phyloP scores from a whole-genome alignment of 2,113 vertebrate species.

The Benitochromis conjunctus region DNA sequence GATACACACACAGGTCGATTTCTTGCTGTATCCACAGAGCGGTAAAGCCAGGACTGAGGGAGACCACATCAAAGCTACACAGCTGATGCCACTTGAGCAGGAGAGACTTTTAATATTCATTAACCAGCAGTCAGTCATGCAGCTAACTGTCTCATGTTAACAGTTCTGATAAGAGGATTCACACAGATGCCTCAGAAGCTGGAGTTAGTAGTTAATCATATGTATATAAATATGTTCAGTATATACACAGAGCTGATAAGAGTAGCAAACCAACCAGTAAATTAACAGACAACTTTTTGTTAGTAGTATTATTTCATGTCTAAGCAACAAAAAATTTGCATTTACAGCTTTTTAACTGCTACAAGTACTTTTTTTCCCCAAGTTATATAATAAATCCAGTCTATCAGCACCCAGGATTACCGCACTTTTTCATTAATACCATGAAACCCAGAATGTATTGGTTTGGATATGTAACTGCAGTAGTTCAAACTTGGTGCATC shows the following conservation, averaged over 20 bases:
- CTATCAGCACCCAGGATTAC: background rate
- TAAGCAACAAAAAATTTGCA: background rate
- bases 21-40: background rate
- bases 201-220: background rate
- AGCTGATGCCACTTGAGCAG: background rate
- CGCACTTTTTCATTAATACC: fast-evolving
- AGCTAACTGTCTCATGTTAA: background rate
- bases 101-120: background rate
- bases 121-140: background rate
- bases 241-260: background rate
- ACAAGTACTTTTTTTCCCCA: background rate
- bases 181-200: background rate
- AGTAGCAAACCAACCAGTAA: background rate
- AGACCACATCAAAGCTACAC: constrained; percentile 33
- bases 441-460: background rate
- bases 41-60: background rate
- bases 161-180: background rate
- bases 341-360: background rate
- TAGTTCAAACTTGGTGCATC: background rate
- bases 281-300: background rate
- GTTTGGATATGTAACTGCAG: background rate
- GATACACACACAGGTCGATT: background rate
- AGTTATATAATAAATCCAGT: background rate
- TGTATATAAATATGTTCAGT: background rate
- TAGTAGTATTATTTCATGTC: background rate